Evolutionary conservation across 2,888 invertebrate species (phyloP).

Genomic region (Resseliella maxima): DNA sequence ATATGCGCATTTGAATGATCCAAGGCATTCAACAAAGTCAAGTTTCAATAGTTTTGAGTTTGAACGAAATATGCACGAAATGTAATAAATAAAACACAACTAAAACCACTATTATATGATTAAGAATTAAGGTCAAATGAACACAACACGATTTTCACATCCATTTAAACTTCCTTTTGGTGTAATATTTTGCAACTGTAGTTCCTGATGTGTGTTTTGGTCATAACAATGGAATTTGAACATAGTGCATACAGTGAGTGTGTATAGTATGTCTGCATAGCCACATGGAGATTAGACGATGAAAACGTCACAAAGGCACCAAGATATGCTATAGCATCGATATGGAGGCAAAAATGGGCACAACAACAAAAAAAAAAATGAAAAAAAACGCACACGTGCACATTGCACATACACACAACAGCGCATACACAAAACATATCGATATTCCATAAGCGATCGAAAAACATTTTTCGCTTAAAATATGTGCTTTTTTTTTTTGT

Average conservation of each 20-base stretch:
- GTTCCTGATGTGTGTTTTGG: slow-evolving; percentile 7
- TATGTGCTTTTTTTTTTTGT: slow-evolving; percentile 5
- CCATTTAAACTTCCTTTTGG: slow-evolving; percentile 56
- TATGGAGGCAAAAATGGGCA: not conserved
- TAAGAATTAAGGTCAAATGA: slow-evolving; percentile 56
- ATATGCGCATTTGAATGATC: not conserved
- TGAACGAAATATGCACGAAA: slow-evolving; percentile 36
- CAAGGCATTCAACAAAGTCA: slow-evolving; percentile 21
- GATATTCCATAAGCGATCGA: slow-evolving; percentile 49
- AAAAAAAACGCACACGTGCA: not conserved
- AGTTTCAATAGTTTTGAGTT: not conserved
- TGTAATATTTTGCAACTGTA: slow-evolving; percentile 38
- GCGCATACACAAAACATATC: not conserved
- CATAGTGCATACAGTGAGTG: not conserved
- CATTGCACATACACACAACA: not conserved
- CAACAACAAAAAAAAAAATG: not conserved
- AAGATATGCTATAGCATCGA: not conserved
- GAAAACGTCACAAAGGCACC: slow-evolving; percentile 28
- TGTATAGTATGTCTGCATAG: too few relatives aligned
- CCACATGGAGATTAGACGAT: not conserved
- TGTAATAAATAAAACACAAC: slow-evolving; percentile 28
- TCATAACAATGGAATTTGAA: slow-evolving; percentile 22
- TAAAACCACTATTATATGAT: slow-evolving; percentile 53
- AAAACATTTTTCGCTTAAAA: slow-evolving; percentile 29
- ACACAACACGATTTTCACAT: slow-evolving; percentile 57